Base-by-base conservation (phyloP, 2,888 invertebrate genomes). In the Meandrusa payeni region DNA sequence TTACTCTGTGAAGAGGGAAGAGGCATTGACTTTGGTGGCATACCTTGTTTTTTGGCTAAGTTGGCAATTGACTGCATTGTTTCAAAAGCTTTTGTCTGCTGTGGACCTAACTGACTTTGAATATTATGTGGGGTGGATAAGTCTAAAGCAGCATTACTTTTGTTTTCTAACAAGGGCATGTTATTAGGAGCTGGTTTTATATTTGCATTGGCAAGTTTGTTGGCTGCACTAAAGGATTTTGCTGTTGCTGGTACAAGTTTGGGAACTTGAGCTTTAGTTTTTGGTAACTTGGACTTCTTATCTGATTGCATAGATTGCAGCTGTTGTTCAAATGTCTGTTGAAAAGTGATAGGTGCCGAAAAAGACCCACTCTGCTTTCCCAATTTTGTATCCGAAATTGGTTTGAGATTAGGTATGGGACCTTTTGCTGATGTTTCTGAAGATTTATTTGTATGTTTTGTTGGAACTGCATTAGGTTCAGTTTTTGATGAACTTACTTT, bases 51-150 rank as follows among this genome's bases (percentile, higher is more conserved):
- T 52, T 87, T 88, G 39, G 87, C 88, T 42, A 88, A 69, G 65
- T 87, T 88, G 19, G 82, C 87, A 54, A 88, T 88, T 28, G 88
- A 82, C 49, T 88, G 87, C 88, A 88, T 88, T 24, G 86, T 87
- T 66, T 87, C 87, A 62, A 88, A 76, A 33, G 79, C 75, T 64
- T 87, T 83, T 49, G 79, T 78, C 55, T 86, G 86, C 47, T 85
- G 85, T 23, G 75, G 74, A 26, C 70, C 77, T 37, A 79, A 60
- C 51, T 82, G 80, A 57, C 71, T 78, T 59, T 76, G 86, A 29
- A 75, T 61, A 55, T 72, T 79, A 54, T 85, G 85, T 33, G 85
- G 81, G 40, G 88, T 88, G 42, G 88, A 83, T 41, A 89, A 69
- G 61, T 89, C 88, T 44, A 89, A 64, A 46, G 87, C 88, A 54